These are phyloP conservation scores for Ladona fulva DNA, from an alignment of 1,140 invertebrate species.

Conservation along the genomic window DNA sequence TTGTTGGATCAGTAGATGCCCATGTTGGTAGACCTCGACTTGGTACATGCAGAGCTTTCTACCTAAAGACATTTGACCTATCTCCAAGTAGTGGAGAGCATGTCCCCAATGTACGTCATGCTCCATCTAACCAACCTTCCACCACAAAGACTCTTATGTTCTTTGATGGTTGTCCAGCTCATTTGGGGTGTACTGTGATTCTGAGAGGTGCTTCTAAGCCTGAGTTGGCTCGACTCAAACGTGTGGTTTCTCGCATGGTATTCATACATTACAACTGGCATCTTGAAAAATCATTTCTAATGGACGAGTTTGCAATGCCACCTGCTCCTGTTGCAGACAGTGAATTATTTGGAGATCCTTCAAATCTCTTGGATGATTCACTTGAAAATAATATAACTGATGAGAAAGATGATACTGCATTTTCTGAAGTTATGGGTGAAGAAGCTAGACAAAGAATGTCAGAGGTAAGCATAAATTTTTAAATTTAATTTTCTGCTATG, in stretches of 20 bases:
- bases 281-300: slow-evolving; percentile 82
- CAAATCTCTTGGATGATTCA: too few species aligned
- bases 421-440: too few species aligned
- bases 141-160: slow-evolving; percentile 81
- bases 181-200: slow-evolving; percentile 82
- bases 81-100: not conserved
- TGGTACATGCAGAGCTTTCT: slow-evolving; percentile 55
- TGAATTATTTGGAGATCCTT: not conserved
- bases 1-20: slow-evolving; percentile 83
- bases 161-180: slow-evolving; percentile 80
- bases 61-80: slow-evolving; percentile 17
- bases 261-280: slow-evolving; percentile 86
- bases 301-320: slow-evolving; percentile 67
- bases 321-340: slow-evolving; percentile 33
- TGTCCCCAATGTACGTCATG: not conserved
- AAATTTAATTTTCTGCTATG: too few species aligned
- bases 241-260: slow-evolving; percentile 69
- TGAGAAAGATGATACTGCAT: too few species aligned
- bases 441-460: too few species aligned
- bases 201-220: slow-evolving; percentile 64
- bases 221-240: slow-evolving; percentile 76
- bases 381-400: too few species aligned
- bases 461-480: too few species aligned
- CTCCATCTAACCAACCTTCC: slow-evolving; percentile 34
- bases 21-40: slow-evolving; percentile 72